Base-by-base conservation (phyloP, 2,888 invertebrate genomes). In the Ormyrus rosae region DNA sequence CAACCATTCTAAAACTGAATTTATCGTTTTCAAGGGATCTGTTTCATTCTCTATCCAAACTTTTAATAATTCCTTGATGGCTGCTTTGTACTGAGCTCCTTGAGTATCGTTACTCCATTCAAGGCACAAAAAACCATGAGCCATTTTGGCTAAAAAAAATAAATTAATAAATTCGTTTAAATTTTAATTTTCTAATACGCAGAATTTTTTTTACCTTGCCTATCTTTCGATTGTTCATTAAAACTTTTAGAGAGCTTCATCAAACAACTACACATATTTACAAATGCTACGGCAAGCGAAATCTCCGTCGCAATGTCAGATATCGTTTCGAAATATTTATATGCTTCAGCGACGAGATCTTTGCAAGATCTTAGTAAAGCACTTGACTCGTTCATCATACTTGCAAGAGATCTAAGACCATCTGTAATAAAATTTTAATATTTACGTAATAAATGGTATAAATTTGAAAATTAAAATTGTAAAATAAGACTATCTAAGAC, bases 1-100 rank as follows among this genome's bases (percentile, higher is more conserved):
- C 83, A 93, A 87, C 86, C 92, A 91, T 63, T 92, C 85, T 9
- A 94, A 90, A 46, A 95, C 89, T 45, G 92, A 92, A 81, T 92
- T 93, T 10, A 96, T 91, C 1, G 93, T 92, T 13, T 92, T 89
- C 46, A 95, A 78, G n/a, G 88, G 88, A 68, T 87, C 78, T 8
- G 85, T 83, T 83, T 90, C 91, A 72, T 90, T 88, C 60, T 88
- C 88, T 11, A 91, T 87, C 87, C 91, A 90, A 61, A 85, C 87
- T 72, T 89, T 87, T 65, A 91, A 85, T 34, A 91, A 85, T 53
- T 86, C 87, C 46, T 81, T 83, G 11, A 90, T 82, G 53, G 91
- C 87, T 2, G 83, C 81, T 83, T 87, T 90, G 75, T 90, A 91
- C 19, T 85, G 73, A 60, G 84, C 61, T 53, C 84, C 85, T 10